Evolutionary conservation across 2,113 vertebrate species (phyloP).

Genomic region (Boleophthalmus pectinirostris): DNA sequence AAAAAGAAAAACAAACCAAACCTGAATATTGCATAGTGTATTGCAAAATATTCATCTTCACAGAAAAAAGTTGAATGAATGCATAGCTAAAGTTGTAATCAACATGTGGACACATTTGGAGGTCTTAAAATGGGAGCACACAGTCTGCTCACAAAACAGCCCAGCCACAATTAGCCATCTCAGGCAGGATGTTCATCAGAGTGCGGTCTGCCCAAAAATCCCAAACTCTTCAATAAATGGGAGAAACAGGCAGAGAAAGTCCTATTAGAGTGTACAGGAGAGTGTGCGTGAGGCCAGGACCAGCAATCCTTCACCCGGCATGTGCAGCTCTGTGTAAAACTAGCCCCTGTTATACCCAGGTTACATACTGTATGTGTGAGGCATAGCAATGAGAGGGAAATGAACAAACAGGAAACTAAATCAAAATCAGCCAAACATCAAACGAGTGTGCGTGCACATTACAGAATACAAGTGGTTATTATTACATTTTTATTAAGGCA

Average conservation of each 20-base stretch:
- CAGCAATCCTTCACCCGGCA: conserved; percentile 28
- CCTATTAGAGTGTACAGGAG: conserved; percentile 44
- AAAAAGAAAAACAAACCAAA: neutral
- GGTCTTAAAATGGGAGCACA: conserved; percentile 59
- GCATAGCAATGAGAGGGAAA: conserved; percentile 50
- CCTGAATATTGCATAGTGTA: neutral
- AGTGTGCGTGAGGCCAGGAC: conserved; percentile 38
- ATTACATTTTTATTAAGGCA: conserved; percentile 39
- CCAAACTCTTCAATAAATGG: conserved; percentile 70
- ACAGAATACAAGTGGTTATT: conserved; percentile 28
- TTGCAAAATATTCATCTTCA: neutral
- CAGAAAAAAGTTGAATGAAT: neutral
- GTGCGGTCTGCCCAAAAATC: conserved; percentile 70
- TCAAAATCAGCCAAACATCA: conserved; percentile 20
- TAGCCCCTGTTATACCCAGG: conserved; percentile 51
- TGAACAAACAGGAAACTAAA: conserved; percentile 30
- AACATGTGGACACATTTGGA: conserved; percentile 67
- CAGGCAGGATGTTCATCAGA: conserved; percentile 77
- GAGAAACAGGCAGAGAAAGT: conserved; percentile 47
- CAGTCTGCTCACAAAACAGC: conserved; percentile 58
- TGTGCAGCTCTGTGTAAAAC: conserved; percentile 41
- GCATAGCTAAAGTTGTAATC: conserved; percentile 51
- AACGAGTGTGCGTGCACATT: conserved; percentile 14
- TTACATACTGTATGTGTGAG: conserved; percentile 26
- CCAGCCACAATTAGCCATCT: conserved; percentile 71